phyloP scores from a whole-genome alignment of 2,888 invertebrate species.

The Campaea margaritaria region DNA sequence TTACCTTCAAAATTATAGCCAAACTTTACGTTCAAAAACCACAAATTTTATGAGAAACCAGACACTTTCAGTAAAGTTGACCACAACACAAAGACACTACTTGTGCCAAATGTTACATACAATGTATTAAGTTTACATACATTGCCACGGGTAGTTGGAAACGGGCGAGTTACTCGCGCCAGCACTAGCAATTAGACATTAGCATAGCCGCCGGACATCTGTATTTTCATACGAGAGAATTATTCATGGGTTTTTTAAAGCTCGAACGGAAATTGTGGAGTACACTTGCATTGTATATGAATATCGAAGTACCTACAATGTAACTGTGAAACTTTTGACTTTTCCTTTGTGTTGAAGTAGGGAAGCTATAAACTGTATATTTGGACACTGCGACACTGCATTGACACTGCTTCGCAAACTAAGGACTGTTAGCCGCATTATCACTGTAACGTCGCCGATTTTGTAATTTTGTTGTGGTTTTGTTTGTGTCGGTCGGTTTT shows the following conservation, averaged over 20 bases:
- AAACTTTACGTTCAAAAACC: background rate
- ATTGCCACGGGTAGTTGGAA: constrained; percentile 28
- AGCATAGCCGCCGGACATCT: constrained; percentile 32
- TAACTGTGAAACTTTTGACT: background rate
- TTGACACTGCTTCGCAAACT: no score
- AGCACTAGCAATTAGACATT: constrained; percentile 40
- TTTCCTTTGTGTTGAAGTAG: no score
- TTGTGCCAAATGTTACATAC: background rate
- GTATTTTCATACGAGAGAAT: constrained; percentile 19
- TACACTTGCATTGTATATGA: background rate
- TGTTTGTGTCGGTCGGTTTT: no score
- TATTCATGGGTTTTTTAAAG: constrained; percentile 26
- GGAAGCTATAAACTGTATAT: background rate
- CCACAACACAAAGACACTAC: background rate
- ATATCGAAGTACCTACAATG: background rate
- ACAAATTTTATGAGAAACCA: constrained; percentile 3
- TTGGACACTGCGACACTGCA: no score
- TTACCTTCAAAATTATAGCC: background rate
- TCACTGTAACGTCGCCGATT: no score
- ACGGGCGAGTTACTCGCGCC: constrained; percentile 32
- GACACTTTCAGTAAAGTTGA: background rate
- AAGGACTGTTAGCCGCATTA: no score
- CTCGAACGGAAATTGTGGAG: constrained; percentile 17
- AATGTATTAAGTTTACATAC: constrained; percentile 19
- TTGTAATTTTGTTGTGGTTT: no score